Evolutionary conservation across 2,888 invertebrate species (phyloP).

Genomic region (Antitype chi): DNA sequence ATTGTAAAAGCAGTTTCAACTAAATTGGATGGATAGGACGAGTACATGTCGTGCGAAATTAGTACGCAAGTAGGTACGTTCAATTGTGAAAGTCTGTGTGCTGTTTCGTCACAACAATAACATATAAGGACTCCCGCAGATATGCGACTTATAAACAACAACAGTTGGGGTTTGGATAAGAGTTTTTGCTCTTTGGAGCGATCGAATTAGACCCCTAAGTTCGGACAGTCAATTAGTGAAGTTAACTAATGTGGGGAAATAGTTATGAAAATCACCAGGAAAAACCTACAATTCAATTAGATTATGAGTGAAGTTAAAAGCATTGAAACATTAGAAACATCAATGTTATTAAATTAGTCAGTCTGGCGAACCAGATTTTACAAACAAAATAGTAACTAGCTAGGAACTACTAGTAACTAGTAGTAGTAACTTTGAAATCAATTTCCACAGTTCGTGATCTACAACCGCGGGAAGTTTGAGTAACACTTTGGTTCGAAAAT

Average conservation of each 20-base stretch:
- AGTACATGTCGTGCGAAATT: conserved; percentile 28
- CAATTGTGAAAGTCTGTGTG: conserved; percentile 30
- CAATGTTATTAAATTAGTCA: background rate
- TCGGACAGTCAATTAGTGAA: background rate
- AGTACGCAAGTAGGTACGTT: conserved; percentile 25
- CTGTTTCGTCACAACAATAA: conserved; percentile 8
- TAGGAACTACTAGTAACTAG: too few relatives aligned
- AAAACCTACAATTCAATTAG: background rate
- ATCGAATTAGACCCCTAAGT: background rate
- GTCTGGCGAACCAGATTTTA: conserved; percentile 23
- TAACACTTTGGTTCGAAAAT: conserved; percentile 32
- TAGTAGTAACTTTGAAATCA: conserved; percentile 33
- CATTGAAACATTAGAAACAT: conserved; percentile 5
- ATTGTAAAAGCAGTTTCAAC: conserved; percentile 41
- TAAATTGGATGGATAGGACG: conserved; percentile 26
- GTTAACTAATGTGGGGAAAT: background rate
- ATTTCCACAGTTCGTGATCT: conserved; percentile 30
- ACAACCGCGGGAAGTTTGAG: conserved; percentile 34
- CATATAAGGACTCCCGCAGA: background rate
- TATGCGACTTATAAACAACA: background rate
- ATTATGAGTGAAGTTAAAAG: background rate
- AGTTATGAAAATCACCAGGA: background rate
- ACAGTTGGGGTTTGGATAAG: background rate
- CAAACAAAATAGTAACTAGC: background rate
- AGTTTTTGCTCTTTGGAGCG: background rate